Percentiles rank a stretch among this genome's conserved stretches.
Evolutionary conservation across 53 echinoderm and acorn worm genomes (phyloP).

Genomic region (Actinopyga echinites): DNA sequence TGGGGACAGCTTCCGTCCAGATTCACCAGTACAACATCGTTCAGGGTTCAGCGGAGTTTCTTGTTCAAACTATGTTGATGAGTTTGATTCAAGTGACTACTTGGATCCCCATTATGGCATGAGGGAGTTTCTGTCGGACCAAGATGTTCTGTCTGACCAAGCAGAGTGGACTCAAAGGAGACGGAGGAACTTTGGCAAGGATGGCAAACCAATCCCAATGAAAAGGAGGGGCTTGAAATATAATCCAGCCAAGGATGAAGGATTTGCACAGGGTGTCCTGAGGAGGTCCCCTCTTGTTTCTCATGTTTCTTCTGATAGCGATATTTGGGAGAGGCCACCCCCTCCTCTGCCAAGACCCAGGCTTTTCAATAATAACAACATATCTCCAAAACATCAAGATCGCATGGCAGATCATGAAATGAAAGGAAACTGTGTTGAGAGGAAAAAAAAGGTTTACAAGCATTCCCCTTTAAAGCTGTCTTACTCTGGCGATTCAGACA

Average conservation of each 20-base stretch:
- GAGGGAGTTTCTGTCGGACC: constrained; percentile 15
- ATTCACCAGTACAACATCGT: no score
- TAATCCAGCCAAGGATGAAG: background rate
- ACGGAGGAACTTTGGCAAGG: background rate
- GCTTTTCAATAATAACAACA: constrained; percentile 36
- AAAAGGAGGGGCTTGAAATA: background rate
- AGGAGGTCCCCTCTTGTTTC: background rate
- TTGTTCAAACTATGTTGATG: no score
- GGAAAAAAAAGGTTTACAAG: constrained; percentile 7
- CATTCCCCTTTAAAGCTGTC: constrained; percentile 12
- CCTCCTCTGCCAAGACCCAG: constrained; percentile 28
- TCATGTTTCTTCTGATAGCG: background rate
- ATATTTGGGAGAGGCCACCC: constrained; percentile 17
- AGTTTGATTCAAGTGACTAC: no score
- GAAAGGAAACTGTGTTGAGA: background rate
- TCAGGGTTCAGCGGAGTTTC: no score
- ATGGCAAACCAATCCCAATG: constrained; percentile 17
- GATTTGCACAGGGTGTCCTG: background rate
- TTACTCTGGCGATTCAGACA: constrained; percentile 29
- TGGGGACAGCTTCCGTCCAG: background rate
- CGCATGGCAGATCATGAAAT: background rate
- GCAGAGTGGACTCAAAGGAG: constrained; percentile 13
- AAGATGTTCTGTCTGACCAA: constrained; percentile 16
- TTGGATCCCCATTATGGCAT: no score
- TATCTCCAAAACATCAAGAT: background rate